These are phyloP conservation scores for Gulo gulo DNA, from an alignment of 2,113 vertebrate genomes.

Conservation along the genomic window DNA sequence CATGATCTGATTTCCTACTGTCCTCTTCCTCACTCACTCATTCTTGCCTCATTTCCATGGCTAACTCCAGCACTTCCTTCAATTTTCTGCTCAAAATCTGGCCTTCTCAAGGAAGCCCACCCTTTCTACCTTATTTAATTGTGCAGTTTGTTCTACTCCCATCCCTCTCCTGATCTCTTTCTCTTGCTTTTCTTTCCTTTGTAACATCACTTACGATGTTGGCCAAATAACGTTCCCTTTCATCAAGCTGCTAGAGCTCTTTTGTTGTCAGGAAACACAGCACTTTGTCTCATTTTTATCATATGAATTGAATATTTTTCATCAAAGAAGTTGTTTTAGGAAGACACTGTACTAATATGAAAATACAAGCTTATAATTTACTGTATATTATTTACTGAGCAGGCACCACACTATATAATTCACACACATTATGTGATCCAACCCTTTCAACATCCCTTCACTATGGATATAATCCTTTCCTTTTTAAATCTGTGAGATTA, in stretches of 20 bases:
- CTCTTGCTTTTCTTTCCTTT: background rate
- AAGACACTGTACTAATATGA: background rate
- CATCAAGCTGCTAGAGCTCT: background rate
- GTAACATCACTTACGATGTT: background rate
- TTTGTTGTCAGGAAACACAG: background rate
- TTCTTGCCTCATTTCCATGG: background rate
- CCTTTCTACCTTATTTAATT: background rate
- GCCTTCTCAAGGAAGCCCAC: background rate
- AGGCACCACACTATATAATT: background rate
- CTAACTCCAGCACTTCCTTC: background rate
- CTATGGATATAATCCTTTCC: background rate
- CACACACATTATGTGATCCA: background rate
- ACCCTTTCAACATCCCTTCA: background rate
- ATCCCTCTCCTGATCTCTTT: background rate
- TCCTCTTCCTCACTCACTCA: background rate
- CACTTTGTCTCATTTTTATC: background rate
- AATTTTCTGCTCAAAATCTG: background rate
- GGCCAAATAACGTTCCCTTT: background rate
- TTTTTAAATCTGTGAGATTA: conserved; percentile 13
- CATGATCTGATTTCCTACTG: background rate
- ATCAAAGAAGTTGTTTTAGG: conserved; percentile 4
- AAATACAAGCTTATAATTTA: background rate
- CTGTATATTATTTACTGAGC: background rate
- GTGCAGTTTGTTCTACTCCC: background rate
- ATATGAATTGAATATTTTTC: background rate